Evolutionary conservation across 2,113 vertebrate genomes (phyloP).

Genomic region (Australoheros scitulus): DNA sequence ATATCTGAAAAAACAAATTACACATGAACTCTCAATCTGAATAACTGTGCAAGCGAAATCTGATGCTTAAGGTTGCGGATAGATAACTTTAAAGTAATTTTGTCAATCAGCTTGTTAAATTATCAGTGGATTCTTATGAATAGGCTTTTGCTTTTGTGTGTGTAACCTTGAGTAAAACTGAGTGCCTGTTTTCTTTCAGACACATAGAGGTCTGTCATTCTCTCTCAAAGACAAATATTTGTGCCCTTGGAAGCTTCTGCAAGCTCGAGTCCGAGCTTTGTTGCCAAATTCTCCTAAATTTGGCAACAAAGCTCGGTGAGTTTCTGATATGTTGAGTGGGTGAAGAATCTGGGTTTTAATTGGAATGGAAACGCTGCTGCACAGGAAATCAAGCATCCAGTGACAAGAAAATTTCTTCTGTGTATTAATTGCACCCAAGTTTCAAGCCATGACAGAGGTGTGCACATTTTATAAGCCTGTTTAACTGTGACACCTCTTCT

Average conservation of each 20-base stretch:
- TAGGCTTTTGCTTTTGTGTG: conserved; percentile 29
- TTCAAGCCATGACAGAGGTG: background rate
- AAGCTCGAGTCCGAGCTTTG: background rate
- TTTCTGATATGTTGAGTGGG: background rate
- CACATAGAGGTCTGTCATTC: background rate
- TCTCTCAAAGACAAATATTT: conserved; percentile 6
- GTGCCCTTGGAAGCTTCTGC: conserved; percentile 22
- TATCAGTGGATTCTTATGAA: conserved; percentile 33
- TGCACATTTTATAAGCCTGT: background rate
- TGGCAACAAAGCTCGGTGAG: background rate
- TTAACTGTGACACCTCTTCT: background rate
- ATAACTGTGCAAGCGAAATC: conserved; percentile 21
- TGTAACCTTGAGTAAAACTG: conserved; percentile 35
- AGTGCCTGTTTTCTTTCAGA: conserved; percentile 11
- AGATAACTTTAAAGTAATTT: conserved; percentile 23
- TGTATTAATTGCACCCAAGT: background rate
- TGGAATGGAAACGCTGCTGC: background rate
- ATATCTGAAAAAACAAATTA: conserved; percentile 42
- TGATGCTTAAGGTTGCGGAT: conserved; percentile 9
- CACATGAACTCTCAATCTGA: conserved; percentile 27
- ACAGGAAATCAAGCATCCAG: background rate
- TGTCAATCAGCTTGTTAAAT: conserved; percentile 34
- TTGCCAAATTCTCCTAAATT: conserved; percentile 14
- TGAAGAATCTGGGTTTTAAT: background rate
- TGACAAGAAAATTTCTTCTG: background rate